Conservation (phyloP, 1,140 invertebrate genomes). For the Episyrphus balteatus region DNA sequence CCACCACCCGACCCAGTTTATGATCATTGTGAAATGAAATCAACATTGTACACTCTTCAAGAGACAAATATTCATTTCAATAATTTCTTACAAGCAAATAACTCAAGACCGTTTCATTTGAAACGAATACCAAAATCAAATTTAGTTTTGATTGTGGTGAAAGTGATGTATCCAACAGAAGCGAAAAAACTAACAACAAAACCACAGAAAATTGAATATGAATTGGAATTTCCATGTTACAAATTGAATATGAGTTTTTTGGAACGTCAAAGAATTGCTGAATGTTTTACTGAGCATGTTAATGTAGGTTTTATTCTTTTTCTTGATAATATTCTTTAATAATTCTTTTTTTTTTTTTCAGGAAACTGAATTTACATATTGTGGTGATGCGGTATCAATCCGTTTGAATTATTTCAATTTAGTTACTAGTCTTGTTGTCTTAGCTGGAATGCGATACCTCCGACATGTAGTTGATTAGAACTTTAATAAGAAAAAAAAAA, state of each 20-base stretch:
- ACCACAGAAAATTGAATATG: slow-evolving; percentile 35
- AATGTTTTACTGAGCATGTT: slow-evolving; percentile 63
- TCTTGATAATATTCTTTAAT: neutral
- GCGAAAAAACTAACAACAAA: slow-evolving; percentile 31
- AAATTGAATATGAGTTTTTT: slow-evolving; percentile 60
- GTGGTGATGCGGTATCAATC: slow-evolving; percentile 28
- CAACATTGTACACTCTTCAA: slow-evolving; percentile 54
- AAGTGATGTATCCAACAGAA: slow-evolving; percentile 33
- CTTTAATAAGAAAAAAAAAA: no score
- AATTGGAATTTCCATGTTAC: slow-evolving; percentile 52
- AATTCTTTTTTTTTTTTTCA: slow-evolving; percentile 4
- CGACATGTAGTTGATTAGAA: neutral
- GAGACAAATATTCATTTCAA: slow-evolving; percentile 44
- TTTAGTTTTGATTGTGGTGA: slow-evolving; percentile 60
- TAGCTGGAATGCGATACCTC: slow-evolving; percentile 7
- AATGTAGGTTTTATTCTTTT: slow-evolving; percentile 38
- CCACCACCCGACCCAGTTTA: slow-evolving; percentile 32
- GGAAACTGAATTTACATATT: slow-evolving; percentile 31
- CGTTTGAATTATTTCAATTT: slow-evolving; percentile 5
- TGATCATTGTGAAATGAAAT: slow-evolving; percentile 52
- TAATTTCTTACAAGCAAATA: slow-evolving; percentile 30
- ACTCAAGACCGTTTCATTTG: slow-evolving; percentile 49
- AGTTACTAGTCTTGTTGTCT: neutral
- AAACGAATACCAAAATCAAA: slow-evolving; percentile 65
- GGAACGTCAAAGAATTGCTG: slow-evolving; percentile 50